Percentiles rank a stretch among this genome's conserved stretches.
Evolutionary conservation across 2,888 invertebrate genomes (phyloP).

Genomic region (Hanleya hanleyi): DNA sequence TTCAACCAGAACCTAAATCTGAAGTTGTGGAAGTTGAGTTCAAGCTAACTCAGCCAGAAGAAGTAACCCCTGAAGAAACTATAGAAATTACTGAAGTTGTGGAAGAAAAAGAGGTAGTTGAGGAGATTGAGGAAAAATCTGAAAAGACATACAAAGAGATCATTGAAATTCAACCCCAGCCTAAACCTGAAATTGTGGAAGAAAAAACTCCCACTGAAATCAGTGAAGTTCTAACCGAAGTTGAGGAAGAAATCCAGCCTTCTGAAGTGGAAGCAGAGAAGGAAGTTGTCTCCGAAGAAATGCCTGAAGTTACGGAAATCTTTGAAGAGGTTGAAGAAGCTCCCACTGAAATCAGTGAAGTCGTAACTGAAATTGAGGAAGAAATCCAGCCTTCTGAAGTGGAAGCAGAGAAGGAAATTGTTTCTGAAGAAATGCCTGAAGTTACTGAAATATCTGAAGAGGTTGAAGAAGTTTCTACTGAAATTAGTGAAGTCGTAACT

Average conservation of each 20-base stretch:
- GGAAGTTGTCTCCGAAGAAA: neutral
- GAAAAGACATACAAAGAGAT: no score
- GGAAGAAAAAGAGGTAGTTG: slow-evolving; percentile 6
- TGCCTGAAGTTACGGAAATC: neutral
- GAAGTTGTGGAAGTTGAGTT: slow-evolving; percentile 16
- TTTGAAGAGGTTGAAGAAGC: no score
- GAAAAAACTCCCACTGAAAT: no score
- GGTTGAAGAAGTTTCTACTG: no score
- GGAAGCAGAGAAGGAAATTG: no score
- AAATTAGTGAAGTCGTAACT: no score
- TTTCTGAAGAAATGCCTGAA: no score
- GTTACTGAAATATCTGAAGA: no score
- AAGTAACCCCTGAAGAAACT: neutral
- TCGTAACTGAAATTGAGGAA: no score
- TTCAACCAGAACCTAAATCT: slow-evolving; percentile 17
- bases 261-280: slow-evolving; percentile 15
- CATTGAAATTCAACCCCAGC: neutral
- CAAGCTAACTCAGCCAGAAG: neutral
- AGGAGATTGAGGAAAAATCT: neutral
- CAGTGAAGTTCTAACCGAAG: slow-evolving; percentile 12
- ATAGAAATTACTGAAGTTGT: neutral
- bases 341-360: no score
- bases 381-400: no score
- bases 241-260: slow-evolving; percentile 26
- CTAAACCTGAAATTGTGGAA: neutral